Evolutionary conservation across 1,140 invertebrate genomes (phyloP), one percentile per base, ranked within the genome.

Genomic region (Heliconius melpomene): DNA sequence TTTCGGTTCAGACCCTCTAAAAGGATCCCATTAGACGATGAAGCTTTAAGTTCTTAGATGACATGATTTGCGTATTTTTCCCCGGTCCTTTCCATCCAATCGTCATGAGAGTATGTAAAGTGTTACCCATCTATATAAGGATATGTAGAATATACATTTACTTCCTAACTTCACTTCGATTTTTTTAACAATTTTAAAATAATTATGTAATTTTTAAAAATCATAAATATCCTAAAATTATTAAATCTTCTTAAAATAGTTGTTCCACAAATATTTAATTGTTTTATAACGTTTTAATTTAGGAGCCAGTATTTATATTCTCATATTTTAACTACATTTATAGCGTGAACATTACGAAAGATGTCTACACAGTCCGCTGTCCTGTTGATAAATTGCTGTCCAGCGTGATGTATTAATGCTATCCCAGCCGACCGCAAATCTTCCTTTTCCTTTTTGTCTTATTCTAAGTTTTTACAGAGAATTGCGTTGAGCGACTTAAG

Each of bases 341-440:
- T 29, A 66, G 60, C 60, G 60, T 66, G 23, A 26, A 66, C 60
- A 66, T 50, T 74, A 23, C 40, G 72, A 74, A 20, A 52, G 40
- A 50, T 74, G 40, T 74, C 40, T 72, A 72, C 71, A 72, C 38
- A 18, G 76, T n/a, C 76, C 75, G 66, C 66, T 72, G 66, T 77
- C 70, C 18, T 29, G 70, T 50, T 77, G 76, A 77, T 70, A 77
- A 77, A 77, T 77, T 60, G 18, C 8, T 20, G 76, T 72, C 26
- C 70, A 26, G 70, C 1, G 46, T 77, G 76, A 77, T 46, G 46
- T 77, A 77, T 77, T 77, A 77, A 77, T 77, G 70, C 76, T 40
- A 77, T 77, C 75, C 40, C 26, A 36, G 70, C 76, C 26, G 70
- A 72, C 40, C 70, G 70, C 66, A 72, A 77, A 71, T 40, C 36